These are phyloP conservation scores for Alentia gelatinosa DNA, from an alignment of 2,888 invertebrate genomes.

Conservation along the genomic window DNA sequence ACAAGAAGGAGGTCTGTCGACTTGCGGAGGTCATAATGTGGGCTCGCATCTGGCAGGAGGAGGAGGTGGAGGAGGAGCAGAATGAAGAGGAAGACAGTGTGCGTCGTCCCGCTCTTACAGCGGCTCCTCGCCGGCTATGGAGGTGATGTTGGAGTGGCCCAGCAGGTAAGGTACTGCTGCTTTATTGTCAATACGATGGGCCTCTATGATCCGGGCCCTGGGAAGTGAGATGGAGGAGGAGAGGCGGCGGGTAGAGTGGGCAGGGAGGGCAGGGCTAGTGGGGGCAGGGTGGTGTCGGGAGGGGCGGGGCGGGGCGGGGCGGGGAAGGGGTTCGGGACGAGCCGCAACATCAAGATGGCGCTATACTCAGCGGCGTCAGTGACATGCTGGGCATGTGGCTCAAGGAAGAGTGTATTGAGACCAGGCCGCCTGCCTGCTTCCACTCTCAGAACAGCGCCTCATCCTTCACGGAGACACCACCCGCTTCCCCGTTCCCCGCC, in stretches of 20 bases:
- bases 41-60: not conserved
- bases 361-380: not conserved
- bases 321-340: not conserved
- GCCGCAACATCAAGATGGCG: not conserved
- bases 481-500: not conserved
- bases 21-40: slow-evolving; percentile 9
- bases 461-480: not conserved
- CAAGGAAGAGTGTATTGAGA: not conserved
- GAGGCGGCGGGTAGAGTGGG: not conserved
- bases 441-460: not conserved
- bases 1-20: not conserved
- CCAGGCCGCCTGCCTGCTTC: not conserved
- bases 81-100: not conserved
- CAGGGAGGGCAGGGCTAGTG: not conserved
- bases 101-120: not conserved
- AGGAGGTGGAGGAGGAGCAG: not conserved
- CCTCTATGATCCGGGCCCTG: not conserved
- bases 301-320: not conserved
- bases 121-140: not conserved
- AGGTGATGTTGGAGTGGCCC: not conserved
- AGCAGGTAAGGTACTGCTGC: not conserved
- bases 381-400: not conserved
- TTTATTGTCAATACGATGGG: not conserved
- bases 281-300: not conserved
- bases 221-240: not conserved